Conservation (phyloP, 2,113 vertebrate genomes). For the Hirundichthys speculiger region DNA sequence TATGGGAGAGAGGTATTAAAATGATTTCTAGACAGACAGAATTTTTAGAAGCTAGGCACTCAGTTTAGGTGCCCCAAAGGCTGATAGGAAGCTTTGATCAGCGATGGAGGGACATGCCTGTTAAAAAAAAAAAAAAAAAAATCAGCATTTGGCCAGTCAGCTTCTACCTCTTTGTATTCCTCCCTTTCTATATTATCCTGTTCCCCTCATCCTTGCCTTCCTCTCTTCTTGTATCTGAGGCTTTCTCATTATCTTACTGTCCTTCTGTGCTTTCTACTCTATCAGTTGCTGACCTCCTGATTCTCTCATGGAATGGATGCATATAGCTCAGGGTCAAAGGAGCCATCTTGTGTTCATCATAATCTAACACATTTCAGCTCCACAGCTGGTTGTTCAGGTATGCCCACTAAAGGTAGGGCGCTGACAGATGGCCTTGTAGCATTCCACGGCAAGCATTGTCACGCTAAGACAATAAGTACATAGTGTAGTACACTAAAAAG, state of each 20-base stretch:
- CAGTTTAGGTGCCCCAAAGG: slow-evolving; percentile 62
- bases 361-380: slow-evolving; percentile 10
- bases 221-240: slow-evolving; percentile 6
- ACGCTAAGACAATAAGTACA: slow-evolving; percentile 12
- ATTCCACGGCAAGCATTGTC: too few relatives aligned
- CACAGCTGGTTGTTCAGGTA: slow-evolving; percentile 30
- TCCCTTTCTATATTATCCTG: too few relatives aligned
- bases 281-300: background rate
- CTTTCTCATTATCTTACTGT: background rate
- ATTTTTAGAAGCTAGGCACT: slow-evolving; percentile 69
- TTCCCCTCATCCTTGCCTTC: slow-evolving; percentile 24
- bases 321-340: slow-evolving; percentile 24
- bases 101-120: slow-evolving; percentile 71
- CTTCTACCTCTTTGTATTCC: slow-evolving; percentile 58
- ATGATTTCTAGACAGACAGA: slow-evolving; percentile 52
- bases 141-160: slow-evolving; percentile 46
- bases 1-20: slow-evolving; percentile 47
- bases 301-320: slow-evolving; percentile 17
- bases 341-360: slow-evolving; percentile 11
- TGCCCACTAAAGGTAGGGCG: slow-evolving; percentile 35
- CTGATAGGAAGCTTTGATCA: slow-evolving; percentile 76
- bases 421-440: slow-evolving; percentile 32
- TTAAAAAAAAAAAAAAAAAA: too few relatives aligned
- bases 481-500: slow-evolving; percentile 33
- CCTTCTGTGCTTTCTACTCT: background rate